A percentile compares a stretch with the other conserved stretches of the same genome.
These are phyloP conservation scores for Ceyx margarethae DNA, from an alignment of 2,113 vertebrate genomes.

Conservation along the genomic window DNA sequence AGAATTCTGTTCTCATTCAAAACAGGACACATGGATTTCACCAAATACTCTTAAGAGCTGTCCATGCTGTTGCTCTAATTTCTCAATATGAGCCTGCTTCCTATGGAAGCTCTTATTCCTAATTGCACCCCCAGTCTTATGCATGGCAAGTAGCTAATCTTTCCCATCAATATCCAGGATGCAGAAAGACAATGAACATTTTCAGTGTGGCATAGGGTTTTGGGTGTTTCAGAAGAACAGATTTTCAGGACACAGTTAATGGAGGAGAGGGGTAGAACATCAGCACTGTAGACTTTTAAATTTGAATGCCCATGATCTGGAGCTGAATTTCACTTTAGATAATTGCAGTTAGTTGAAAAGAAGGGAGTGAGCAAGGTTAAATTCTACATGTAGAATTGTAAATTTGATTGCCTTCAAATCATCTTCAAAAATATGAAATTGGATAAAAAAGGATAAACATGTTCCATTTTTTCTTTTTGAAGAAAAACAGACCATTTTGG, in stretches of 20 bases:
- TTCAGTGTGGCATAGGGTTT: background rate
- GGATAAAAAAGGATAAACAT: constrained; percentile 2
- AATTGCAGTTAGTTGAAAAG: background rate
- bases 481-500: background rate
- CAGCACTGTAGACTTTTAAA: background rate
- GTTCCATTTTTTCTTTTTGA: background rate
- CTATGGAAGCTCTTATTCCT: background rate
- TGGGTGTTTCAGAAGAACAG: background rate
- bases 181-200: background rate
- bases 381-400: background rate
- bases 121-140: background rate
- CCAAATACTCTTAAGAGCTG: background rate
- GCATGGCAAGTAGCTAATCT: background rate
- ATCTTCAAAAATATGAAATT: constrained; percentile 30
- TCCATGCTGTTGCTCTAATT: background rate
- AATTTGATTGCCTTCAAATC: background rate
- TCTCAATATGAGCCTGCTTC: background rate
- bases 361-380: background rate
- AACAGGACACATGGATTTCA: background rate
- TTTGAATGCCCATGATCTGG: background rate
- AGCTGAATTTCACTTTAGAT: background rate
- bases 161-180: background rate
- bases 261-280: background rate
- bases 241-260: background rate
- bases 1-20: too few species aligned